Base-by-base conservation (phyloP, 1,140 invertebrate genomes). In the Drosophila bipectinata region DNA sequence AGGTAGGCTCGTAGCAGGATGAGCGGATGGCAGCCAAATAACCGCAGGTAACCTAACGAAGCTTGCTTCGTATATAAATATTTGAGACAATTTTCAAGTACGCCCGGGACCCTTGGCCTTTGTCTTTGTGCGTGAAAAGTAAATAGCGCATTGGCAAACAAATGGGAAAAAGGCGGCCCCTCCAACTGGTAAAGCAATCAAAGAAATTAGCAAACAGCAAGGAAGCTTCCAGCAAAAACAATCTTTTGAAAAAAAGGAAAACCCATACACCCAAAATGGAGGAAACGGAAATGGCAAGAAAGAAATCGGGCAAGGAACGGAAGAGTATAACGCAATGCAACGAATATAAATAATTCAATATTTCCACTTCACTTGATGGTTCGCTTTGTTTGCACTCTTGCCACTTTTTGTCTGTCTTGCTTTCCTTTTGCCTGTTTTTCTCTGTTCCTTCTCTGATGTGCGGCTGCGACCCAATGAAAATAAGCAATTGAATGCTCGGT, bases 401-500 rank as follows among this genome's bases (percentile, higher is more conserved):
- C n/a, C 56, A 7, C 60, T 63, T 54, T 60, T 59, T 59, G 79
- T 56, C 41, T 58, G 48, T 26, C n/a, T n/a, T 18, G 1, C 18
- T 14, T 18, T 30, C 37, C 15, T 37, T 10, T 24, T 39, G 28
- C n/a, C 14, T 4, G n/a, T 44, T 47, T 47, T 21, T 37, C 15
- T 4, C 37, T 21, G 32, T 26, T 37, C 24, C 26, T 47, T 18
- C 44, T 47, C 18, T 21, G 18, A 7, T 15, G 39, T 2, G 28
- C 28, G 58, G 49, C 67, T 60, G 66, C 57, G 57, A 80, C 72
- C 72, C 72, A 68, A 77, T 76, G 55, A 88, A 89, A 88, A 89
- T 88, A 88, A 88, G 84, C 83, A 88, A 88, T 88, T 82, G 84
- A 88, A 88, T 89, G 83, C 84, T 88, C 84, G 87, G 84, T 89